Conservation (phyloP, 2,888 invertebrate species). For the Machimus rusticus region DNA sequence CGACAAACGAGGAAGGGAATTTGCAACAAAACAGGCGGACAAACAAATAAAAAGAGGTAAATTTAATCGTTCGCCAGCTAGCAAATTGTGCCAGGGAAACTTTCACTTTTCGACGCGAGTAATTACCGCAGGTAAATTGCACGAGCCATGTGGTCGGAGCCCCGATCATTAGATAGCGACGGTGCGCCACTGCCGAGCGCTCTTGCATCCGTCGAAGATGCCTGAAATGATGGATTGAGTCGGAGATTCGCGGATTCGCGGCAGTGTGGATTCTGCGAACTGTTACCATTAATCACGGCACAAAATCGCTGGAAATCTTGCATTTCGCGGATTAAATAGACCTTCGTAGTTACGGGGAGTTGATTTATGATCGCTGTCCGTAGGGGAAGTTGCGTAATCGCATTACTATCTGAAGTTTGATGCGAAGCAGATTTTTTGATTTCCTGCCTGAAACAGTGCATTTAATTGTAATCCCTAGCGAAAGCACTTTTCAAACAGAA, state of each 20-base stretch:
- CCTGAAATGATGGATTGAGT: neutral
- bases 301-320: neutral
- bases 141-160: neutral
- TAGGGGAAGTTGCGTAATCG: neutral
- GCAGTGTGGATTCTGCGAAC: neutral
- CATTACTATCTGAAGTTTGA: neutral
- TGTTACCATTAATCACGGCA: neutral
- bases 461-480: neutral
- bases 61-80: neutral
- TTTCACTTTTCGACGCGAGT: constrained; percentile 5
- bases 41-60: neutral
- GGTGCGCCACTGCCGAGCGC: neutral
- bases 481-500: neutral
- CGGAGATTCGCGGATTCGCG: neutral
- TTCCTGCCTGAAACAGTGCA: neutral
- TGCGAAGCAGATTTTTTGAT: neutral
- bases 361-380: neutral
- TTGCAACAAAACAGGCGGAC: neutral
- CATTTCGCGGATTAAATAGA: neutral
- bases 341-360: neutral
- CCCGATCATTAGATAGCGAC: neutral
- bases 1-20: neutral
- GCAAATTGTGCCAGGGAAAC: neutral
- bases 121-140: constrained; percentile 1
- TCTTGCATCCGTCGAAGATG: neutral